Evolutionary conservation across 1,140 invertebrate genomes (phyloP), one percentile per base, ranked within the genome.

Genomic region (Hylyphantes graminicola): DNA sequence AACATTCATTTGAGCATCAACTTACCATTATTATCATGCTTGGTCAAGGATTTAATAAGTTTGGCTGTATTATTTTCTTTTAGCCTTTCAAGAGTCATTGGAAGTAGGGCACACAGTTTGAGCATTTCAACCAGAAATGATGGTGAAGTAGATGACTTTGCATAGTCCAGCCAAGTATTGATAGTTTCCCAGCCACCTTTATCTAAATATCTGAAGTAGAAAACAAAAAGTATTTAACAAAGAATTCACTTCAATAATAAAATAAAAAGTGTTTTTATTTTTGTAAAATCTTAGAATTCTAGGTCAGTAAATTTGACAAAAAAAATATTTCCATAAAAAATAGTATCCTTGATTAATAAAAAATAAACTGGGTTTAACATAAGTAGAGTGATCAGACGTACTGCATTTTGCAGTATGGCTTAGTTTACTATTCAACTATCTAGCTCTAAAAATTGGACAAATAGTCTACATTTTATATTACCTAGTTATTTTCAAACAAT

Each of bases 61-160:
- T 97, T 97, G 2, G 96, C 96, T 87, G 95, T 94, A 87, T 94
- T 95, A 89, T 98, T 98, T 86, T 95, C 93, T 89, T 97, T 97
- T 19, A 98, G 91, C 63, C 96, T 90, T 87, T 96, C 94, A 48
- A 97, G 94, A 88, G 96, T 95, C 57, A 98, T 95, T 17, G 97
- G 97, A 82, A 96, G 95, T 5, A 94, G 90, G 50, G 95, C 90
- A 19, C 97, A 91, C 5, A 98, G 91, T 88, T 94, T 94, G 53
- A 98, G 90, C 35, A 98, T 91, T 90, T 98, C 96, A 88, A 93
- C 91, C 13, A 97, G 93, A 19, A 98, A 90, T 21, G 95, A 93
- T 92, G 93, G 94, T 90, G 98, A 97, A 89, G 94, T 94, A 2
- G 93, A 92, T 7, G 93, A 90, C 48, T 96, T 94, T 53, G 94